Percentiles rank a stretch among this genome's conserved stretches.
Conservation (phyloP, 2,888 invertebrate species). For the Drosophila multiciliata region DNA sequence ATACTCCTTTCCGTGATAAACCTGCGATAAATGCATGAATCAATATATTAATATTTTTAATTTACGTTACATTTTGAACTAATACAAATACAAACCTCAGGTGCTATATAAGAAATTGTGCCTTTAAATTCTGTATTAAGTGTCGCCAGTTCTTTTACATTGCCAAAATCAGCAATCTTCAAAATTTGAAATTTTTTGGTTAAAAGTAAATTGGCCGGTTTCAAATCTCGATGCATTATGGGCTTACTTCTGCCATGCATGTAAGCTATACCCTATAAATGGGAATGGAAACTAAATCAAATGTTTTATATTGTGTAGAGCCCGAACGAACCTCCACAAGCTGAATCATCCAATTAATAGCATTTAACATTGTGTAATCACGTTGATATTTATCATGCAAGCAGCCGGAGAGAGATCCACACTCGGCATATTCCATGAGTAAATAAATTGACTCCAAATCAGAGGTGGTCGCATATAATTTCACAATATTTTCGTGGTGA, state of each 20-base stretch:
- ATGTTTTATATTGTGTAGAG: neutral
- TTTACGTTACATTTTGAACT: neutral
- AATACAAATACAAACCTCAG: constrained; percentile 16
- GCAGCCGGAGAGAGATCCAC: neutral
- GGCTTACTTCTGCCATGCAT: constrained; percentile 10
- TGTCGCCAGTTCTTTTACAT: constrained; percentile 14
- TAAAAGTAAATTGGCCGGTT: constrained; percentile 25
- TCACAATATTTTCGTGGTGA: neutral
- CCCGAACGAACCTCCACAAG: constrained; percentile 1
- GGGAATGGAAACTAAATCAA: neutral
- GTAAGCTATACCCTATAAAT: constrained; percentile 6
- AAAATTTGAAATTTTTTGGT: neutral
- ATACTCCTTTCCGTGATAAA: neutral
- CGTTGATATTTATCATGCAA: neutral
- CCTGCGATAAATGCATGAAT: neutral
- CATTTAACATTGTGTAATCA: neutral
- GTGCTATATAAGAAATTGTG: constrained; percentile 26
- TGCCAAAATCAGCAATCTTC: constrained; percentile 19
- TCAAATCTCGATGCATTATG: constrained; percentile 35
- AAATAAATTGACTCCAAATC: neutral
- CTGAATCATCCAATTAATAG: constrained; percentile 8
- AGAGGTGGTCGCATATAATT: neutral
- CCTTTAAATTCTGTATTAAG: neutral
- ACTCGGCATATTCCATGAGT: constrained; percentile 6
- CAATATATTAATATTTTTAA: neutral